A percentile compares a stretch with the other conserved stretches of the same genome.
phyloP scores from a whole-genome alignment of 2,113 vertebrate species.

The Atlantisia rogersi region DNA sequence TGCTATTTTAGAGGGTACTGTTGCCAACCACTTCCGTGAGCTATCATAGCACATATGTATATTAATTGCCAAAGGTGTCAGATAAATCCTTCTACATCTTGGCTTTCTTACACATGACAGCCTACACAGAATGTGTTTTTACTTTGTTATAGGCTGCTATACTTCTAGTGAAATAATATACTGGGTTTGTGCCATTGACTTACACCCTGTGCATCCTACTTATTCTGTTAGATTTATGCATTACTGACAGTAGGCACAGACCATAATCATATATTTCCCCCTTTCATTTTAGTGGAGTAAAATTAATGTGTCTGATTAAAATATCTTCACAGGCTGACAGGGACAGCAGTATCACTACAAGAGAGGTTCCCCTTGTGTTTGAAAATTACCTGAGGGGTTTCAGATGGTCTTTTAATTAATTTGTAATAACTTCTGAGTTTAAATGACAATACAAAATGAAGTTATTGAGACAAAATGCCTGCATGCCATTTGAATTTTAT shows the following conservation, averaged over 20 bases:
- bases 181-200: neutral
- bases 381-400: conserved; percentile 56
- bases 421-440: conserved; percentile 34
- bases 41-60: conserved; percentile 28
- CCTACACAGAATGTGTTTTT: conserved; percentile 9
- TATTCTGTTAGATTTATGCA: neutral
- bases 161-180: neutral
- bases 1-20: conserved; percentile 3
- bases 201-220: neutral
- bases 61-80: conserved; percentile 41
- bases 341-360: neutral
- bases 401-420: conserved; percentile 56
- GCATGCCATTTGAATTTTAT: conserved; percentile 9
- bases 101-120: conserved; percentile 1
- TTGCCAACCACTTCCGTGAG: neutral
- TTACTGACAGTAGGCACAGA: neutral
- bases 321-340: conserved; percentile 36
- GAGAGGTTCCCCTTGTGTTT: neutral
- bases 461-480: conserved; percentile 8
- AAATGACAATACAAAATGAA: conserved; percentile 33
- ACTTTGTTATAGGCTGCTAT: neutral
- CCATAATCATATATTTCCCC: neutral
- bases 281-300: conserved; percentile 19
- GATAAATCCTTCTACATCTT: conserved; percentile 14
- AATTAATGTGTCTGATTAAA: conserved; percentile 56